These are phyloP conservation scores for Calypte anna DNA, from an alignment of 2,113 vertebrate species.

Conservation along the genomic window DNA sequence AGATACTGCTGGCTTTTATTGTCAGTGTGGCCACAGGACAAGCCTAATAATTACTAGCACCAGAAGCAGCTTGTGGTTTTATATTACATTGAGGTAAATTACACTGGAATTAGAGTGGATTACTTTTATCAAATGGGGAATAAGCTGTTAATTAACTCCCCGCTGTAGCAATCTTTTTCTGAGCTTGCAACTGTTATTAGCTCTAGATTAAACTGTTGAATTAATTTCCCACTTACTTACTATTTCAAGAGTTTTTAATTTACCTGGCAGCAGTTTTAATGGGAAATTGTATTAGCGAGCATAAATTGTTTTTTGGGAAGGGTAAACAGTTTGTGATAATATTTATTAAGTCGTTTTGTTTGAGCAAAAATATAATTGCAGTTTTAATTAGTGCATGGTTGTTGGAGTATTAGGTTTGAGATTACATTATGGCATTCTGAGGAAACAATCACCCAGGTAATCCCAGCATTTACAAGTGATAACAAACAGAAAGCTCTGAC, in stretches of 20 bases:
- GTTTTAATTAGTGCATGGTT: conserved; percentile 83
- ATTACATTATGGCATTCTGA: conserved; percentile 77
- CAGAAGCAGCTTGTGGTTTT: conserved; percentile 87
- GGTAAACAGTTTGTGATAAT: conserved; percentile 85
- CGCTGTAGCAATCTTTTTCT: conserved; percentile 87
- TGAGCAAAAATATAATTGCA: conserved; percentile 83
- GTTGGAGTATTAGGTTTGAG: conserved; percentile 79
- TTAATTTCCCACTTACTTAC: conserved; percentile 89
- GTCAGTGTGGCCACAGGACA: conserved; percentile 79
- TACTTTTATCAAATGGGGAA: conserved; percentile 90
- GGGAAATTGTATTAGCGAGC: conserved; percentile 85
- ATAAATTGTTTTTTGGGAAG: conserved; percentile 84
- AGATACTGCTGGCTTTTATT: conserved; percentile 77
- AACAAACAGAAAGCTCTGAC: conserved; percentile 30
- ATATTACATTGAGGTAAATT: conserved; percentile 91
- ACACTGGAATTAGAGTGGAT: conserved; percentile 88
- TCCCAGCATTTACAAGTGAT: conserved; percentile 67
- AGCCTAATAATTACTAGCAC: conserved; percentile 83
- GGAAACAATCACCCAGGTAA: conserved; percentile 74
- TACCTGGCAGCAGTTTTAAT: conserved; percentile 89
- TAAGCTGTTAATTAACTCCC: conserved; percentile 92
- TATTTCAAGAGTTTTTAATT: conserved; percentile 89
- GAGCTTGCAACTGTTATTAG: conserved; percentile 86
- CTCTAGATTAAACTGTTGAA: conserved; percentile 88
- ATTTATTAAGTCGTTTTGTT: conserved; percentile 85